These are phyloP conservation scores for Drosophila kanekoi DNA, from an alignment of 2,888 invertebrate genomes.

Conservation along the genomic window DNA sequence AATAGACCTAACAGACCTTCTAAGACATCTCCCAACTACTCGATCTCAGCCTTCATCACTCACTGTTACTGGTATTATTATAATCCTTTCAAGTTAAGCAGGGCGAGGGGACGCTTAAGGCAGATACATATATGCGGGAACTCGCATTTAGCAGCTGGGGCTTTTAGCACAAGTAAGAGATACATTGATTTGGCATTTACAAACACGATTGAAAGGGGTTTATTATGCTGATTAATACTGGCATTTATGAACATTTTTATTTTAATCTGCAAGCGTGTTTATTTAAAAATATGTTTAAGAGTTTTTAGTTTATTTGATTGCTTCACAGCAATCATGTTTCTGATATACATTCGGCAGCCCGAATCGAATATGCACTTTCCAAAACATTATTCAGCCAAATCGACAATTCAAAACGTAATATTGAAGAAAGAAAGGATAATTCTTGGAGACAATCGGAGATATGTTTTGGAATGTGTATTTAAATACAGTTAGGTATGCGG, in stretches of 20 bases:
- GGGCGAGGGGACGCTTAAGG: slow-evolving; percentile 25
- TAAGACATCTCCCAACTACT: slow-evolving; percentile 9
- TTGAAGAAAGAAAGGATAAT: neutral
- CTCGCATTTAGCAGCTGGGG: slow-evolving; percentile 49
- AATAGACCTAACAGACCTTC: slow-evolving; percentile 4
- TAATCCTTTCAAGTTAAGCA: slow-evolving; percentile 37
- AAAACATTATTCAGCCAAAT: slow-evolving; percentile 11
- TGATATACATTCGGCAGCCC: slow-evolving; percentile 30
- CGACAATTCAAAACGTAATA: neutral
- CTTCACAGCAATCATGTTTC: slow-evolving; percentile 5
- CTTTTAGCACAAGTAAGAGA: slow-evolving; percentile 54
- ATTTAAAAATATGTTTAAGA: slow-evolving; percentile 8
- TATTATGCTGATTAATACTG: slow-evolving; percentile 31
- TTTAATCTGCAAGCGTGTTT: slow-evolving; percentile 34
- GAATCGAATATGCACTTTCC: slow-evolving; percentile 33
- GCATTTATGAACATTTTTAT: slow-evolving; percentile 21
- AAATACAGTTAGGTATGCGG: slow-evolving; percentile 34
- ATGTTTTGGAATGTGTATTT: slow-evolving; percentile 26
- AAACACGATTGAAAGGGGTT: slow-evolving; percentile 10
- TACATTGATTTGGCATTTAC: slow-evolving; percentile 44
- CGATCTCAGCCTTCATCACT: neutral
- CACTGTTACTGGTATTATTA: neutral
- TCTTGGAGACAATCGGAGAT: neutral
- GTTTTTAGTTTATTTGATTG: slow-evolving; percentile 15
- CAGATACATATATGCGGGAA: slow-evolving; percentile 29